These are phyloP conservation scores for Agriopis aurantiaria DNA, from an alignment of 2,888 invertebrate genomes.

Conservation along the genomic window DNA sequence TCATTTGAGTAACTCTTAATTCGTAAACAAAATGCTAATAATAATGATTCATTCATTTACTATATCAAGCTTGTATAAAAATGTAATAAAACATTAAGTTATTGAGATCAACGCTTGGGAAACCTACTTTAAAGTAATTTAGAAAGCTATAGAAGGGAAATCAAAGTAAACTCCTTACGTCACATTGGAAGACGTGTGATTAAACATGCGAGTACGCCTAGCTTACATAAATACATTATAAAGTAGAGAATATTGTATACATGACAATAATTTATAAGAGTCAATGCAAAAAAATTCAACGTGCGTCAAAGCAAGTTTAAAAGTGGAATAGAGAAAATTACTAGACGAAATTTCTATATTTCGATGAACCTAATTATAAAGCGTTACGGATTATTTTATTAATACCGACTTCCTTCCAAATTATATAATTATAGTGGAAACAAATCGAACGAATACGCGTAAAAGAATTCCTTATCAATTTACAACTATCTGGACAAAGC, in stretches of 20 bases:
- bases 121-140: slow-evolving; percentile 8
- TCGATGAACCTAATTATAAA: slow-evolving; percentile 85
- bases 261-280: slow-evolving; percentile 45
- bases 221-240: slow-evolving; percentile 73
- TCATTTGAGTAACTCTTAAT: no score
- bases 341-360: slow-evolving; percentile 79
- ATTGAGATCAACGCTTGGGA: neutral
- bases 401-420: slow-evolving; percentile 70
- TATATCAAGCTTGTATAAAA: neutral
- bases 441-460: slow-evolving; percentile 43
- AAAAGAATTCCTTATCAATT: slow-evolving; percentile 29
- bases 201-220: slow-evolving; percentile 80
- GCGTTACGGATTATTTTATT: slow-evolving; percentile 80
- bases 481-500: slow-evolving; percentile 42
- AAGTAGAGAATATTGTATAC: slow-evolving; percentile 61
- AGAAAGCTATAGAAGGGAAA: slow-evolving; percentile 12
- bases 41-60: no score
- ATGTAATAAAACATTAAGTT: neutral
- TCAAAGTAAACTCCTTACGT: slow-evolving; percentile 70
- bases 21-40: no score
- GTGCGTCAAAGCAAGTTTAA: slow-evolving; percentile 75
- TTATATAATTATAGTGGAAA: slow-evolving; percentile 58
- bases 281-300: slow-evolving; percentile 56
- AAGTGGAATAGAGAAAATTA: slow-evolving; percentile 74
- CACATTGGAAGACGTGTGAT: slow-evolving; percentile 86